These are phyloP conservation scores for Tineola bisselliella DNA, from an alignment of 2,888 invertebrate genomes.

Conservation along the genomic window DNA sequence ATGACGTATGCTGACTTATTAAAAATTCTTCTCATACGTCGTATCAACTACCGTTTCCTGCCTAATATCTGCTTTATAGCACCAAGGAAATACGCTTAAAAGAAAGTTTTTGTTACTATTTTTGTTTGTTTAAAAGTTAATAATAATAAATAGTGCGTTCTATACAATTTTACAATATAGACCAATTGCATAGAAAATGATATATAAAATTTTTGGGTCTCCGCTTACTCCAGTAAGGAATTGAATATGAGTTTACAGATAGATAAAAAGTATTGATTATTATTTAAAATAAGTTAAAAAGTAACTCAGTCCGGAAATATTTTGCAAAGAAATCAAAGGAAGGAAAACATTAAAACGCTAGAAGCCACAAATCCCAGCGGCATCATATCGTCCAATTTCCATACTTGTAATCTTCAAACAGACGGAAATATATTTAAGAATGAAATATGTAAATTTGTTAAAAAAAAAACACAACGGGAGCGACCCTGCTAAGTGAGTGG, in stretches of 20 bases:
- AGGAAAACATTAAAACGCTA: background rate
- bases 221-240: too few species aligned
- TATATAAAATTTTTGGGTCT: too few species aligned
- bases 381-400: conserved; percentile 36
- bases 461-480: conserved; percentile 26
- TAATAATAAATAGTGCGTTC: too few species aligned
- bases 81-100: background rate
- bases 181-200: too few species aligned
- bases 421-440: conserved; percentile 39
- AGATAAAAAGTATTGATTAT: too few species aligned
- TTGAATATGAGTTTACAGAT: too few species aligned
- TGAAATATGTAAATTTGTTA: conserved; percentile 46
- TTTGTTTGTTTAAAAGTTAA: too few species aligned
- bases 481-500: conserved; percentile 10
- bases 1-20: conserved; percentile 7
- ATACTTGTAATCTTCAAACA: conserved; percentile 43
- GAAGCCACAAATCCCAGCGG: conserved; percentile 23
- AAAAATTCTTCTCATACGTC: conserved; percentile 16
- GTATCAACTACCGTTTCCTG: conserved; percentile 57
- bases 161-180: too few species aligned
- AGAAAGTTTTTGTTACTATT: too few species aligned
- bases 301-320: too few species aligned
- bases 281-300: too few species aligned
- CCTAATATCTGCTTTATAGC: conserved; percentile 15
- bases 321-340: background rate